Evolutionary conservation across 1,140 invertebrate genomes (phyloP), one percentile per base, ranked within the genome.

Genomic region (Neocloeon triangulifer): DNA sequence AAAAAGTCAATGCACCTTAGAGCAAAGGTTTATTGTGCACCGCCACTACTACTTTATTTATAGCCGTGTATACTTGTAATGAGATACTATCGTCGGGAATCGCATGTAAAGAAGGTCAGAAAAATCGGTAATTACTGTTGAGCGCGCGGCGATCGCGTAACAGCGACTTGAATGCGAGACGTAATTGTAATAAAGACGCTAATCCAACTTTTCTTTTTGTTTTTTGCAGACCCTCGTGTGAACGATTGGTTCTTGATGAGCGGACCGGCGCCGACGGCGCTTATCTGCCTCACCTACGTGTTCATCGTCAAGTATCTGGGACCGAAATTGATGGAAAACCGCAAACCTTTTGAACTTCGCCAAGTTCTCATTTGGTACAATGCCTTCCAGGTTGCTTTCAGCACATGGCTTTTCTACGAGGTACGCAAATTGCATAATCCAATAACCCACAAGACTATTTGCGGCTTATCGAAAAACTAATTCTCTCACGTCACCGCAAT

Each of bases 291-390:
- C 38, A 62, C 58, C 32, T 82, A 82, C 46, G 70, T 73, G 16
- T 75, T 69, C 48, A 62, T 75, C 45, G 75, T 79, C 37, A 82
- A 80, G 60, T 61, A 71, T 30, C 38, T 80, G 37, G 86, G 85
- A 5, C 85, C 82, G 18, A 67, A 64, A 47, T 54, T 81, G 32
- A 95, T 95, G 88, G 73, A 80, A 55, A 74, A 85, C 52, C 65
- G 81, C 46, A 75, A 84, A 60, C 76, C 86, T 6, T 80, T 78
- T 42, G 61, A 84, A 45, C 63, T 94, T 18, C 69, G 73, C 42
- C 64, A 64, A 46, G 40, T 75, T 27, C 64, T 94, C 53, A 71
- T 89, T 44, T 52, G 65, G 27, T 94, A 94, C 52, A 94, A 94
- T 56, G 60, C 80, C 21, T 55, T 72, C 39, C 77, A 91, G 67